Evolutionary conservation across 64 coral and sea anemone genomes (phyloP), one percentile per base, ranked within the genome.

Genomic region (Porites lutea): DNA sequence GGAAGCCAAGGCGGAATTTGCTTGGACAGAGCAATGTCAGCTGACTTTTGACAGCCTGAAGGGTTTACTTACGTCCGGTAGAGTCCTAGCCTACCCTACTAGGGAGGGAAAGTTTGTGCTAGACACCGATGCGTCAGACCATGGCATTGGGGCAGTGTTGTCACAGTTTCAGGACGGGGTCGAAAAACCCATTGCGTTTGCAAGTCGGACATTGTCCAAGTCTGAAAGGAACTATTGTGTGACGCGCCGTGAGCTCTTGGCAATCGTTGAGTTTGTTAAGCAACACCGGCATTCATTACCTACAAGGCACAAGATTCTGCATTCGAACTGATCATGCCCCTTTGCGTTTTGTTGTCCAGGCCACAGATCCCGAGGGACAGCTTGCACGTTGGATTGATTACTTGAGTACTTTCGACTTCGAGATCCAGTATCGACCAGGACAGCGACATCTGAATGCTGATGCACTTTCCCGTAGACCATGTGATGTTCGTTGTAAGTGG

Each of bases 121-220:
- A 6, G 88, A 90, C 43, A 90, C 76, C 1, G 88, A 90, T 23
- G 88, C 88, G 2, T 73, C 65, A 7, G 74, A 80, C 65, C 16
- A n/a, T 7, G 79, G 77, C 55, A 12, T 91, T 13, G 89, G 78
- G 6, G 78, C 78, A 19, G 89, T 91, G 6, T 22, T 82, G 5
- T 91, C 78, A 37, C 27, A 55, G 84, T 53, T 65, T 19, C 88
- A 78, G 59, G 59, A 67, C 13, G 88, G 88, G 23, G 75, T 67
- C 18, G 88, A 89, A 59, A 78, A 21, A 63, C 57, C 65, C 7
- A 60, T 89, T 46, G 88, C 88, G 5, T 89, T 79, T 48, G 78
- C 46, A 19, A 89, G 88, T 19, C 7, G 22, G 3, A 58, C 37
- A 5, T 6, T 88, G 46, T 44, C 85, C 3, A 88, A 88, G 74